These are phyloP conservation scores for Anguilla pacifica DNA, from an alignment of 2,797 vertebrate species.

Conservation along the genomic window DNA sequence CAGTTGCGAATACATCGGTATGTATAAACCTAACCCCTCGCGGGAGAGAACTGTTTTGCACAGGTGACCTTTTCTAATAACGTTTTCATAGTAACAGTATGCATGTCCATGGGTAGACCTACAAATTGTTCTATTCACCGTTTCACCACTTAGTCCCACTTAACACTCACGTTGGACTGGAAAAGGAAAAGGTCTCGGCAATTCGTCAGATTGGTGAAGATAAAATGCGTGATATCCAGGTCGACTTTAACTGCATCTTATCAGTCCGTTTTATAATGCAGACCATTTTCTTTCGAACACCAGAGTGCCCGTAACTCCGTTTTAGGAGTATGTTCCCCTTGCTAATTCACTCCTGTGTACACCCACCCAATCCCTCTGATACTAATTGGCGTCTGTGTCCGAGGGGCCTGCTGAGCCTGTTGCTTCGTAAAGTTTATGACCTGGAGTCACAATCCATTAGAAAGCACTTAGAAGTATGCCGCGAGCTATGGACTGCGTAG, in stretches of 20 bases:
- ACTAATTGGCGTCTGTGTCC: constrained; percentile 75
- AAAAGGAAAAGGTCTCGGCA: no score
- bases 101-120: no score
- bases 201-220: no score
- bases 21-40: neutral
- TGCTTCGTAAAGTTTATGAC: constrained; percentile 85
- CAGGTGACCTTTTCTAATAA: neutral
- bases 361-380: constrained; percentile 51
- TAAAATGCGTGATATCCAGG: no score
- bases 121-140: no score
- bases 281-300: neutral
- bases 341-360: constrained; percentile 53
- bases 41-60: neutral
- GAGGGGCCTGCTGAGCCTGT: constrained; percentile 70
- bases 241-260: neutral
- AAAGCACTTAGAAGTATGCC: constrained; percentile 67
- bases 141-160: no score
- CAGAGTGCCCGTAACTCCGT: constrained; percentile 29
- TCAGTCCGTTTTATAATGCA: neutral
- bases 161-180: no score
- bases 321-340: constrained; percentile 29
- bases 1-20: neutral
- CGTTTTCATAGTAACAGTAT: neutral
- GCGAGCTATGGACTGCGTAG: constrained; percentile 51
- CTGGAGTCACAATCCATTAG: constrained; percentile 84